phyloP scores from a whole-genome alignment of 2,797 vertebrate genomes.

The Sylvilagus floridanus region DNA sequence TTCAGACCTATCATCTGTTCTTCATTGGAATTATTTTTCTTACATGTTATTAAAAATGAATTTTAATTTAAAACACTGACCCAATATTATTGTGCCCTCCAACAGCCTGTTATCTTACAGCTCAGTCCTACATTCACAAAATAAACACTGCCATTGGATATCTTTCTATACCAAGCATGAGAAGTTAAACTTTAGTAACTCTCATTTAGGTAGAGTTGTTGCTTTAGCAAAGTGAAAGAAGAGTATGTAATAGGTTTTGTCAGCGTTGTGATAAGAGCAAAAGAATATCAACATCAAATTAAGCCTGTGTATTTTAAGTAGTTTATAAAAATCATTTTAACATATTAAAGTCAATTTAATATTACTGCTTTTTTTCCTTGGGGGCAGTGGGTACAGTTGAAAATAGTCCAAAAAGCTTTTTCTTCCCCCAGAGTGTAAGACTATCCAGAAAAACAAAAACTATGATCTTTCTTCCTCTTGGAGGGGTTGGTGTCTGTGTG shows the following conservation, averaged over 20 bases:
- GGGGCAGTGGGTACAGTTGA: not conserved
- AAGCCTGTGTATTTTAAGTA: not conserved
- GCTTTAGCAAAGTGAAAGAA: not conserved
- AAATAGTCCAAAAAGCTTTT: slow-evolving; percentile 3
- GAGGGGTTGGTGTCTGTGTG: not conserved
- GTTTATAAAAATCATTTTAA: not conserved
- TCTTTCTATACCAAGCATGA: slow-evolving; percentile 3
- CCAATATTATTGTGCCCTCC: not conserved
- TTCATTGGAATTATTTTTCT: slow-evolving; percentile 48
- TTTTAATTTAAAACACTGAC: slow-evolving; percentile 46
- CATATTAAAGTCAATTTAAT: slow-evolving; percentile 24
- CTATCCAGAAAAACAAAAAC: not conserved
- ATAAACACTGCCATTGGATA: not conserved
- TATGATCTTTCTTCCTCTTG: not conserved
- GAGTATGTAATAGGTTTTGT: not conserved
- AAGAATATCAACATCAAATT: slow-evolving; percentile 30
- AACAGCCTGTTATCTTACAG: not conserved
- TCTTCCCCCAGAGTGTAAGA: not conserved
- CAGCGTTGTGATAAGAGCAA: not conserved
- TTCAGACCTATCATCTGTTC: not conserved
- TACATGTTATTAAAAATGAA: slow-evolving; percentile 48
- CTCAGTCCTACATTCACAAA: not conserved
- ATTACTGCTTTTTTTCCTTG: not conserved
- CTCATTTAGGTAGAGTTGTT: not conserved
- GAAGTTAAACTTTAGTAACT: not conserved